A percentile compares a stretch with the other conserved stretches of the same genome.
These are phyloP conservation scores for Macrobrachium rosenbergii DNA, from an alignment of 1,140 invertebrate species.

Conservation along the genomic window DNA sequence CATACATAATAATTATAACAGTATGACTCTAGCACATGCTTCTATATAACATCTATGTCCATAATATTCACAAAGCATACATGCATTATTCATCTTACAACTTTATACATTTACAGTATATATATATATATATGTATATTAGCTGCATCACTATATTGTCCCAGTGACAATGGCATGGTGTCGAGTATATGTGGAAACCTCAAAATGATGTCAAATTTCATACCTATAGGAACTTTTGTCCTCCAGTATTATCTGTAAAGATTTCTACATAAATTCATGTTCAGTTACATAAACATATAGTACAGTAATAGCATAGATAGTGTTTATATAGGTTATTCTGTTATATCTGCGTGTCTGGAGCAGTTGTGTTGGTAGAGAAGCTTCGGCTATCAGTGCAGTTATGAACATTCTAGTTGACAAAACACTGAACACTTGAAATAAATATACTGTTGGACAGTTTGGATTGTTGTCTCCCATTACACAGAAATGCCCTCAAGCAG, in stretches of 20 bases:
- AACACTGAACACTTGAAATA: too few species aligned
- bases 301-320: too few species aligned
- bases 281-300: too few species aligned
- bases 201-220: not conserved
- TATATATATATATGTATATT: constrained; percentile 17
- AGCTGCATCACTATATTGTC: constrained; percentile 5
- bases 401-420: too few species aligned
- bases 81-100: constrained; percentile 38
- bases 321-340: too few species aligned
- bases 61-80: constrained; percentile 58
- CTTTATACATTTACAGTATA: constrained; percentile 42
- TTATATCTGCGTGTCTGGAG: too few species aligned
- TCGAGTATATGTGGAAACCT: constrained; percentile 7
- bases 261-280: too few species aligned
- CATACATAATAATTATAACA: constrained; percentile 36
- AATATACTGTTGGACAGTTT: too few species aligned
- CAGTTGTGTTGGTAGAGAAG: too few species aligned
- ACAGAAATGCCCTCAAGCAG: too few species aligned
- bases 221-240: constrained; percentile 33
- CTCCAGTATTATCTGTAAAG: not conserved
- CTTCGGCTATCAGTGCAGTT: too few species aligned
- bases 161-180: not conserved
- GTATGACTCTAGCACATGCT: constrained; percentile 41
- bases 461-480: too few species aligned
- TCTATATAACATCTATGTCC: constrained; percentile 42